A percentile compares a stretch with the other conserved stretches of the same genome.
These are phyloP conservation scores for Phoxinus dragarum DNA, from an alignment of 2,797 vertebrate species.

Conservation along the genomic window DNA sequence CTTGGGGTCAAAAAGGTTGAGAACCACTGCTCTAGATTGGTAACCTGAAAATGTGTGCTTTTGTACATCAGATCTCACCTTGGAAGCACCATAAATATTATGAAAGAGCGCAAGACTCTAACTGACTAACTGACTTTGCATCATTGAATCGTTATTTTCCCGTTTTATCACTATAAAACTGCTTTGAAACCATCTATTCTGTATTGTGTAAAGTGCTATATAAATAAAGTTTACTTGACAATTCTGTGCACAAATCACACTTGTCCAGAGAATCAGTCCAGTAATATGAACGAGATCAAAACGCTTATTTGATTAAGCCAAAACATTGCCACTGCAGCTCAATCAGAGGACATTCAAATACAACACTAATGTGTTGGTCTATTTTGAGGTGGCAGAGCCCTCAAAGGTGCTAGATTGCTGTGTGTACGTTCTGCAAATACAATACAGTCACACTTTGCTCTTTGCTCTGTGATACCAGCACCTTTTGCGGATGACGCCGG, in stretches of 20 bases:
- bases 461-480: neutral
- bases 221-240: neutral
- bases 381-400: neutral
- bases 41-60: neutral
- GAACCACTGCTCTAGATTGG: neutral
- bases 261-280: neutral
- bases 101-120: neutral
- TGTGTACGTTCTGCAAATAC: neutral
- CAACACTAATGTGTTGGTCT: neutral
- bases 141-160: neutral
- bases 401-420: neutral
- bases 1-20: neutral
- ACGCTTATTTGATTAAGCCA: neutral
- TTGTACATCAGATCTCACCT: neutral
- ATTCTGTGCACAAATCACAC: neutral
- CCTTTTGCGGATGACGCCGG: conserved; percentile 53
- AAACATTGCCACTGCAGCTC: too few relatives aligned
- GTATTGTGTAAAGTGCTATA: neutral
- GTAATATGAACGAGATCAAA: neutral
- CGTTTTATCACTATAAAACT: neutral
- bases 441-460: conserved; percentile 23
- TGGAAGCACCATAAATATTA: neutral
- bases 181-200: neutral
- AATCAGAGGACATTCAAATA: neutral
- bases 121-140: neutral